phyloP scores from a whole-genome alignment of 2,888 invertebrate genomes.

The Dastarcus helophoroides region DNA sequence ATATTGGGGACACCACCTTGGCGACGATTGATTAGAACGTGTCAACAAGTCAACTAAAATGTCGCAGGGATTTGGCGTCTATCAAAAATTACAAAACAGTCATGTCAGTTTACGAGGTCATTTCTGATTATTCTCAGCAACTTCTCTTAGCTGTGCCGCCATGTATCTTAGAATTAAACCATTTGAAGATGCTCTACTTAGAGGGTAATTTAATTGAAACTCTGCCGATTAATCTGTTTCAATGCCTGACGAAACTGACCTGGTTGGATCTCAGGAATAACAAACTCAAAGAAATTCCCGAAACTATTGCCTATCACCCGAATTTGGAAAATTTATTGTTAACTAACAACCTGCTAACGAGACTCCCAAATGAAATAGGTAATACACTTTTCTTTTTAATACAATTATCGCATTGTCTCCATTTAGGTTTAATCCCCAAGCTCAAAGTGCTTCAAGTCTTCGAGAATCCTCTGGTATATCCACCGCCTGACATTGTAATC shows the following conservation, averaged over 20 bases:
- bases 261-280: slow-evolving; percentile 59
- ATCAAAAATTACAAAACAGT: too few relatives aligned
- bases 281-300: slow-evolving; percentile 43
- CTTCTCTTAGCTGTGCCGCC: slow-evolving; percentile 27
- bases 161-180: slow-evolving; percentile 26
- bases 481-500: slow-evolving; percentile 42
- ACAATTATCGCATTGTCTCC: neutral
- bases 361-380: slow-evolving; percentile 52
- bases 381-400: slow-evolving; percentile 20
- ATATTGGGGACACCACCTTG: too few relatives aligned
- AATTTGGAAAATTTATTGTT: slow-evolving; percentile 50
- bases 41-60: too few relatives aligned
- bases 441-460: slow-evolving; percentile 50
- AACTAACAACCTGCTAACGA: slow-evolving; percentile 48
- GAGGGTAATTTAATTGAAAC: slow-evolving; percentile 43
- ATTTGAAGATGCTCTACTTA: slow-evolving; percentile 42
- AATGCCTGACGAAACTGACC: slow-evolving; percentile 41
- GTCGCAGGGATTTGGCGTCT: too few relatives aligned
- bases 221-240: slow-evolving; percentile 49
- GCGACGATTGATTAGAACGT: too few relatives aligned
- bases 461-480: slow-evolving; percentile 50
- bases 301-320: slow-evolving; percentile 44
- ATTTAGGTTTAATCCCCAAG: slow-evolving; percentile 40
- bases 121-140: slow-evolving; percentile 31
- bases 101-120: slow-evolving; percentile 29